A percentile compares a stretch with the other conserved stretches of the same genome.
phyloP scores from a whole-genome alignment of 2,113 vertebrate species.

The Gulo gulo region DNA sequence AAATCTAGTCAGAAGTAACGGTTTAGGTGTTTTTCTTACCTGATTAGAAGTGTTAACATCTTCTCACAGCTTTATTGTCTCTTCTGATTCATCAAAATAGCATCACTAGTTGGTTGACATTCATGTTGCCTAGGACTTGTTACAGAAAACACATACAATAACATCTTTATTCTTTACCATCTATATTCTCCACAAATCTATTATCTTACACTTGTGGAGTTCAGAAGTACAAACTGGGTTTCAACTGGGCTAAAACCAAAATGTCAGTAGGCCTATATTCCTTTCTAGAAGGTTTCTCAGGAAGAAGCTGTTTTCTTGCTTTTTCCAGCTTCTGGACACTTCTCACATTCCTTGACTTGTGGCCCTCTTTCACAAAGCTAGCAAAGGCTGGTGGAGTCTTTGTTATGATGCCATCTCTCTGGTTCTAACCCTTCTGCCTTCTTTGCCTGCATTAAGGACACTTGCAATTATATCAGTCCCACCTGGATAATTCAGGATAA shows the following conservation, averaged over 20 bases:
- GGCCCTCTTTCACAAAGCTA: background rate
- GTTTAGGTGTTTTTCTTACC: background rate
- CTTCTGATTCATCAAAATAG: conserved; percentile 8
- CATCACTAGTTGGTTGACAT: background rate
- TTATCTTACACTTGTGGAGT: background rate
- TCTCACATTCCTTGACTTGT: background rate
- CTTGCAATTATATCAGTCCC: background rate
- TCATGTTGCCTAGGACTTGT: background rate
- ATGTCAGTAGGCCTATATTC: background rate
- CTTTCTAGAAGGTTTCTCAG: background rate
- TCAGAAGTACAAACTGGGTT: background rate
- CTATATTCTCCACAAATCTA: background rate
- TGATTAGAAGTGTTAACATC: background rate
- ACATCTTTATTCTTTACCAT: background rate
- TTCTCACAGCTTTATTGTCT: background rate
- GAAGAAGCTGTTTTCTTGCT: background rate
- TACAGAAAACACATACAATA: background rate
- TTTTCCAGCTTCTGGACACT: background rate
- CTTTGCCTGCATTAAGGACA: background rate
- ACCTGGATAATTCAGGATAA: background rate
- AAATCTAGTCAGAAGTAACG: background rate
- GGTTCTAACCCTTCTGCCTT: background rate
- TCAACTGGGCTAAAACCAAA: background rate
- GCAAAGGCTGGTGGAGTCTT: background rate
- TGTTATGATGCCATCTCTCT: background rate